Conservation (phyloP, 2,888 invertebrate genomes). For the Lasioglossum marginatum region DNA sequence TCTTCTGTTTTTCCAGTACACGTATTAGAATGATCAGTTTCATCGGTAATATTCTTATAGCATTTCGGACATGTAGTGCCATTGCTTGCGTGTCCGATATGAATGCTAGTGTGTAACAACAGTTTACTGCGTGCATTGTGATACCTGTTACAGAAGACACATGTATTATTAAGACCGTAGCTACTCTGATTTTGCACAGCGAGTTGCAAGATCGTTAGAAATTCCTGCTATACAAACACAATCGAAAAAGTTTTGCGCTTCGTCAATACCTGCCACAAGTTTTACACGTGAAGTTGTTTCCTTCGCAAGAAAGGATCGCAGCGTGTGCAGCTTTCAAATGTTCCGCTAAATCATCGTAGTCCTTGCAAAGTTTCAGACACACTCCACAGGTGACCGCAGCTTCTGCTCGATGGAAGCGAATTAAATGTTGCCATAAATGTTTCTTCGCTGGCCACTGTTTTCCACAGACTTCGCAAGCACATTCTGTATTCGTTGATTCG, state of each 20-base stretch:
- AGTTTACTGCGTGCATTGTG: slow-evolving; percentile 87
- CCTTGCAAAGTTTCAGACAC: slow-evolving; percentile 86
- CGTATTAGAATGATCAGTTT: slow-evolving; percentile 74
- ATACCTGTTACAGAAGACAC: slow-evolving; percentile 76
- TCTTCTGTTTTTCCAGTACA: slow-evolving; percentile 73
- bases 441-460: slow-evolving; percentile 88
- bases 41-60: slow-evolving; percentile 77
- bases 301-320: slow-evolving; percentile 85
- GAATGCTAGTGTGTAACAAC: slow-evolving; percentile 86
- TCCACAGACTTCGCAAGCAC: slow-evolving; percentile 86
- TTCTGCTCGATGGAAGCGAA: slow-evolving; percentile 86
- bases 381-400: slow-evolving; percentile 87
- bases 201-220: not conserved
- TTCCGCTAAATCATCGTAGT: slow-evolving; percentile 85
- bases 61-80: slow-evolving; percentile 78
- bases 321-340: slow-evolving; percentile 85
- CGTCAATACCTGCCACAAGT: slow-evolving; percentile 83
- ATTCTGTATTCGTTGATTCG: slow-evolving; percentile 84
- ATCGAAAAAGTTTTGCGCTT: not conserved
- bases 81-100: slow-evolving; percentile 84
- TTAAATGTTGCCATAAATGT: slow-evolving; percentile 87
- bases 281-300: slow-evolving; percentile 87
- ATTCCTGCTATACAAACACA: not conserved
- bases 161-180: not conserved
- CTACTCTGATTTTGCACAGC: not conserved